Evolutionary conservation across 30 jellyfish, hydroid and myxozoan genomes (phyloP).

Genomic region (Haliclystus octoradiatus): DNA sequence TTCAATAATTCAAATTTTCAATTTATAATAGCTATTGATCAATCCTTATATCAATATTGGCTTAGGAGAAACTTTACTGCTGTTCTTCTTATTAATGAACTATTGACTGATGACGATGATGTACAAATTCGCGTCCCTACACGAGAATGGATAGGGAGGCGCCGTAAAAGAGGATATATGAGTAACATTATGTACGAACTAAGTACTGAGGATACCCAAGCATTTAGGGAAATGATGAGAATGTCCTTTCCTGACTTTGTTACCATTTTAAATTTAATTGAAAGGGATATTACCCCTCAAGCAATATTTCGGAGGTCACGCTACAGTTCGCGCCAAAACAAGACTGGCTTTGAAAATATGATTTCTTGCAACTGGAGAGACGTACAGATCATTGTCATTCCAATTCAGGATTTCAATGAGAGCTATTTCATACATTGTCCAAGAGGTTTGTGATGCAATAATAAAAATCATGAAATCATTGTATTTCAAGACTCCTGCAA

Average conservation of each 20-base stretch:
- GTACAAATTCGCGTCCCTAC: neutral
- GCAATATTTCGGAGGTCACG: neutral
- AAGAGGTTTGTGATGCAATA: no score
- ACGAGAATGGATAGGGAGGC: neutral
- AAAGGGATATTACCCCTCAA: neutral
- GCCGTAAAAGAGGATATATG: neutral
- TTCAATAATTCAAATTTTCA: no score
- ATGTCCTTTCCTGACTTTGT: neutral
- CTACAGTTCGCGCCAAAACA: conserved; percentile 4
- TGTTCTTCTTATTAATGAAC: no score
- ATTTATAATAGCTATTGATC: no score
- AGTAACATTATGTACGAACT: neutral
- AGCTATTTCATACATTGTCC: no score
- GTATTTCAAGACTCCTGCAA: conserved; percentile 2
- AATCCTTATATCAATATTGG: no score
- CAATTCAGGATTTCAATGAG: conserved; percentile 13
- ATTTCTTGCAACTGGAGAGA: conserved; percentile 27
- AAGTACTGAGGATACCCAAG: neutral
- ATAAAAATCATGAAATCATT: neutral
- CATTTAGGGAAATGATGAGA: neutral
- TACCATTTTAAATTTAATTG: no score
- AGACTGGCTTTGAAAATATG: conserved; percentile 10
- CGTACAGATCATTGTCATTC: conserved; percentile 6
- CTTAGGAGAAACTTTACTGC: no score
- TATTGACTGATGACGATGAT: conserved; percentile 1